These are phyloP conservation scores for Coilia nasus DNA, from an alignment of 2,797 vertebrate species.

Conservation along the genomic window DNA sequence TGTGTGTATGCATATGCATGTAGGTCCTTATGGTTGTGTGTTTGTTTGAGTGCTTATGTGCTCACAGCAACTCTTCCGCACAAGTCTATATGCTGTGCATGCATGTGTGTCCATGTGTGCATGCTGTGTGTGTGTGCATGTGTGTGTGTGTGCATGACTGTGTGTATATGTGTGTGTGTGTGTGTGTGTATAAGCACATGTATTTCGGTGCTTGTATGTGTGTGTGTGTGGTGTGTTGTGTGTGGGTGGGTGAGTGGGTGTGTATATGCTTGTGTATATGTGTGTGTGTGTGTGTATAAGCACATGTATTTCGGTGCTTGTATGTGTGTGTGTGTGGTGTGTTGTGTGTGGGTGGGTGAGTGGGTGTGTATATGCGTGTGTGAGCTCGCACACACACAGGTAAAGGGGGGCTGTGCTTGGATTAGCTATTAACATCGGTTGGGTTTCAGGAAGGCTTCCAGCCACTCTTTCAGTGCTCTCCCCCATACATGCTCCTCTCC, in stretches of 20 bases:
- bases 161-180: neutral
- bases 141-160: no score
- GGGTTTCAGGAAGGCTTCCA: conserved; percentile 49
- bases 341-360: neutral
- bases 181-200: neutral
- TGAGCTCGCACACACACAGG: no score
- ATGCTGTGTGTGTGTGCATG: no score
- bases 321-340: neutral
- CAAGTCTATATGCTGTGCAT: no score
- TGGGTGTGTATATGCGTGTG: neutral
- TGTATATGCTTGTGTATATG: neutral
- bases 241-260: neutral
- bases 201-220: neutral
- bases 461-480: conserved; percentile 30
- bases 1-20: neutral
- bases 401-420: conserved; percentile 22
- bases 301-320: neutral
- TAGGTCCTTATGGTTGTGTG: no score
- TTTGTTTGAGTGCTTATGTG: no score
- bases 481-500: conserved; percentile 24
- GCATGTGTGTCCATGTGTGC: no score
- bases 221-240: no score
- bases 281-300: neutral
- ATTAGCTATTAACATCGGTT: conserved; percentile 42
- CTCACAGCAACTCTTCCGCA: no score